Evolutionary conservation across 2,888 invertebrate species (phyloP).

Genomic region (Oscheius sp.): DNA sequence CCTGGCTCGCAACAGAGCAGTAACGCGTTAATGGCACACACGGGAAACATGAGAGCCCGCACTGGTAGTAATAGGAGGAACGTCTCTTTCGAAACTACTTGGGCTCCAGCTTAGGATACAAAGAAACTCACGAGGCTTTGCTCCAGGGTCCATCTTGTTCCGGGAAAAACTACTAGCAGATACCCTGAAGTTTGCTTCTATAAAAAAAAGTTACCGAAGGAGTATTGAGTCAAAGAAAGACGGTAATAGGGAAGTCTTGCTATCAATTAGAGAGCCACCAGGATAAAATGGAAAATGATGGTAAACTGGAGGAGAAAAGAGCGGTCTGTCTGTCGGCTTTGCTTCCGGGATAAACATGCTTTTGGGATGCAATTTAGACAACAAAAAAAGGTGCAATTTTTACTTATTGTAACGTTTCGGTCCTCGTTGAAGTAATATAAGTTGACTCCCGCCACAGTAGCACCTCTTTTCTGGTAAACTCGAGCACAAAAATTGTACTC

Average conservation of each 20-base stretch:
- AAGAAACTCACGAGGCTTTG: too few species aligned
- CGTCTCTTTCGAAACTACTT: neutral
- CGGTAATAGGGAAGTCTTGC: neutral
- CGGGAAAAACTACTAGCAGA: neutral
- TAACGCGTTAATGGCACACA: constrained; percentile 27
- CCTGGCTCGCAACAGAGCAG: neutral
- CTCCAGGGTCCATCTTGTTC: neutral
- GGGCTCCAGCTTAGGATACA: neutral
- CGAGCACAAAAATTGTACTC: too few species aligned
- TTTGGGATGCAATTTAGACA: too few species aligned
- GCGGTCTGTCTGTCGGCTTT: too few species aligned
- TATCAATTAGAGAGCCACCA: neutral
- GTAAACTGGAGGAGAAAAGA: too few species aligned
- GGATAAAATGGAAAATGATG: neutral
- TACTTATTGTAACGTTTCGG: too few species aligned
- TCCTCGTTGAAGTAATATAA: too few species aligned
- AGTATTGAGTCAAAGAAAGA: neutral
- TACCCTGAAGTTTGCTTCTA: neutral
- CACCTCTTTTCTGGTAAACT: too few species aligned
- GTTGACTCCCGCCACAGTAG: too few species aligned
- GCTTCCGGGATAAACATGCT: too few species aligned
- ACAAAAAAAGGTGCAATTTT: too few species aligned
- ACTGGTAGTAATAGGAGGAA: neutral
- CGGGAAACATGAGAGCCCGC: constrained; percentile 9
- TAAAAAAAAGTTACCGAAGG: neutral